Base-by-base conservation (phyloP, 1,140 invertebrate genomes). In the Pteromalus puparum region DNA sequence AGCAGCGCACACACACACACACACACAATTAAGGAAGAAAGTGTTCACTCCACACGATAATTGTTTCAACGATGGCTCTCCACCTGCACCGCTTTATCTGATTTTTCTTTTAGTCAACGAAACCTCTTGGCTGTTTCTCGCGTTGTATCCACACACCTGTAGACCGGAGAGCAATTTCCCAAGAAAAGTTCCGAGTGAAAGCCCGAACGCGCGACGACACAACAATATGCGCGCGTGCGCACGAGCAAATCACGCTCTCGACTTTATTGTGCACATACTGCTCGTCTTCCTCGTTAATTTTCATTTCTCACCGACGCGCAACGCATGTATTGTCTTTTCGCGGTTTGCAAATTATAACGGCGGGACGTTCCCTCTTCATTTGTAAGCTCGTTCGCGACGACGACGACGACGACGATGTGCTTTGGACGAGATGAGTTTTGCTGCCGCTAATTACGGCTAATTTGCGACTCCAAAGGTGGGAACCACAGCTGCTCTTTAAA, bases 181-280 rank as follows among this genome's bases (percentile, higher is more conserved):
- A 87, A 86, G 87, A 88, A 89, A 87, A 87, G 85, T 68, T 85
- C 85, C 77, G 74, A 87, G 87, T 88, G 88, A 89, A 89, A 88
- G 88, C 86, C 75, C 82, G 30, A 42, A 2, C 26, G 34, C 18
- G 30, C 30, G 30, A 34, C 30, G 48, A 72, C 18, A n/a, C n/a
- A 38, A 73, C 72, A 65, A 74, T 77, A 77, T 53, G 21, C 48
- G 30, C 13, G n/a, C n/a, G 12, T 15, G 46, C 13, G 38, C 4
- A 48, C 46, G 48, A 53, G 48, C 48, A 53, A 53, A 53, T 53
- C 48, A 1, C 18, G 0, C 48, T 53, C 6, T 34, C 48, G 48
- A 18, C 48, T 53, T 53, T 53, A 53, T 53, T 53, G 13, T 21
- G 18, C 48, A 18, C 48, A 18, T 5, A 1, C 15, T 0, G 30